Evolutionary conservation across 1,140 invertebrate species (phyloP), one percentile per base, ranked within the genome.

Genomic region (Drosophila subobscura): DNA sequence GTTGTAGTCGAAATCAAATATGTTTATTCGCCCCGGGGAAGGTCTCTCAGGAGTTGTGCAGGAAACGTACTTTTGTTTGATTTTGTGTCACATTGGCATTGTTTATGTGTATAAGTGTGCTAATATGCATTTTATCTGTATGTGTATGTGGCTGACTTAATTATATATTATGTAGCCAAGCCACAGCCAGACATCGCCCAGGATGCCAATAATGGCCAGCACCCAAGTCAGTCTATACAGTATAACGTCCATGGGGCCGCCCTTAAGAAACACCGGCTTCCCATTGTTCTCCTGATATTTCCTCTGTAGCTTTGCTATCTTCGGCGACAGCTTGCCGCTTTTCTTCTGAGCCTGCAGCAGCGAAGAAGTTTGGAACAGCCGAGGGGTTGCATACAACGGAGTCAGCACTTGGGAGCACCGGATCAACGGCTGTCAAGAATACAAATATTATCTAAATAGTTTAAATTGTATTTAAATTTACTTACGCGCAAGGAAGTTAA

Each of bases 251-350:
- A 77, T 71, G 2, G 88, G 40, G 3, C 94, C 94, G 20, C 92
- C 91, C 88, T 95, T 95, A 23, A 95, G 79, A 77, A 93, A 94
- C n/a, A 94, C 88, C 2, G 94, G 94, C 49, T 92, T 79, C 12
- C 92, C 94, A 89, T 95, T 93, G 10, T 89, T 72, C 63, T 84
- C 80, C 72, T 92, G 86, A 84, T 92, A 93, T 58, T 92, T 90
- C 8, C 91, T 90, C 65, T 93, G 92, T 1, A 92, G 41, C 60
- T 92, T 92, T 25, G 45, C 54, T 73, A 85, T 74, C 40, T 85
- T 85, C 1, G 70, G 54, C 2, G 81, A 27, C 2, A 81, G 5
- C 41, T 85, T 85, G 5, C 54, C 79, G 57, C 20, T 20, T 12
- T 6, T 23, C 3, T 10, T 14, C 68, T 68, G 1, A 5, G 37